Percentiles rank a stretch among this genome's conserved stretches.
phyloP scores from a whole-genome alignment of 2,888 invertebrate species.

The Melieria picta region DNA sequence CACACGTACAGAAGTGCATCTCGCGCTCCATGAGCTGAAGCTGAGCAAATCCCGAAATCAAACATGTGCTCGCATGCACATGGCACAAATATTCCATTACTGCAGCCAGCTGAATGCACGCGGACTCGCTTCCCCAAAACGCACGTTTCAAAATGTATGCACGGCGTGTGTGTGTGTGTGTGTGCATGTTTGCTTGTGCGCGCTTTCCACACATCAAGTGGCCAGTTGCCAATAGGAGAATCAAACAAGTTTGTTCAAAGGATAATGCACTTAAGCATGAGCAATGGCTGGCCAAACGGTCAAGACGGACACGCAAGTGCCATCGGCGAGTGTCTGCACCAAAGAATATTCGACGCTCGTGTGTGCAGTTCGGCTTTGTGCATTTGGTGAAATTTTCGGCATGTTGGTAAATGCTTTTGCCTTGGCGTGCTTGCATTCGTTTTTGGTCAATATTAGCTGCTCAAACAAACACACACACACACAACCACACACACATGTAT shows the following conservation, averaged over 20 bases:
- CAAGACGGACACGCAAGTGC: no score
- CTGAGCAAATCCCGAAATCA: no score
- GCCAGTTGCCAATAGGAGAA: constrained; percentile 21
- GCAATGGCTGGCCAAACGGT: background rate
- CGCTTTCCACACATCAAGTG: constrained; percentile 11
- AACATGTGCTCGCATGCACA: no score
- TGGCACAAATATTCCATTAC: no score
- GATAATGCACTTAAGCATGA: constrained; percentile 26
- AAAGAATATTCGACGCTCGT: background rate
- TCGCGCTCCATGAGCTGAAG: no score
- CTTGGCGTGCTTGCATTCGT: background rate
- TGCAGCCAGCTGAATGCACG: no score
- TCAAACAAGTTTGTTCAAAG: constrained; percentile 27
- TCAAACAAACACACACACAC: no score
- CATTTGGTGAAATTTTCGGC: no score
- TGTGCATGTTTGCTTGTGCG: background rate
- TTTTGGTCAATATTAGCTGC: constrained; percentile 11
- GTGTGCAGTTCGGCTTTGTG: background rate
- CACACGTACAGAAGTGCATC: no score
- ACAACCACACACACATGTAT: background rate
- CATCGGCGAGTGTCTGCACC: no score
- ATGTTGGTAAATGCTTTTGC: background rate
- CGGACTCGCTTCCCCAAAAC: no score
- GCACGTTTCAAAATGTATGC: no score
- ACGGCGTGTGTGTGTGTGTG: background rate